A percentile compares a stretch with the other conserved stretches of the same genome.
These are phyloP conservation scores for Acrobasis suavella DNA, from an alignment of 2,888 invertebrate genomes.

Conservation along the genomic window DNA sequence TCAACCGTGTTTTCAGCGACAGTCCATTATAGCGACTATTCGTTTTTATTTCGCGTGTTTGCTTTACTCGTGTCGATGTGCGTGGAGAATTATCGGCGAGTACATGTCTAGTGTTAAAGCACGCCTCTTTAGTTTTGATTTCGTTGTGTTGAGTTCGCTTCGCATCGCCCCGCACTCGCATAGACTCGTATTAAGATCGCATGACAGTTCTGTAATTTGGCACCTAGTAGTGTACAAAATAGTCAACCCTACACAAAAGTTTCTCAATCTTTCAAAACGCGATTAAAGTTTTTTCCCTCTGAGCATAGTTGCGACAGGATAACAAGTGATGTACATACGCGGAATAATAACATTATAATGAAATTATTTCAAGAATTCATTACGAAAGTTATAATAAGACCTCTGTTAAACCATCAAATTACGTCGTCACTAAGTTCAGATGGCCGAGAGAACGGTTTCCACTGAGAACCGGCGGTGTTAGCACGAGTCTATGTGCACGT, in stretches of 20 bases:
- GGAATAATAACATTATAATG: neutral
- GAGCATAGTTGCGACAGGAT: neutral
- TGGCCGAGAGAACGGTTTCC: neutral
- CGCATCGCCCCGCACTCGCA: constrained; percentile 55
- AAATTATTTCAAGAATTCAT: no score
- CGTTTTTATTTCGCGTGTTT: neutral
- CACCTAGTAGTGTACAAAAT: constrained; percentile 10
- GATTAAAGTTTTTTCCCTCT: neutral
- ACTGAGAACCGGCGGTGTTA: constrained; percentile 6
- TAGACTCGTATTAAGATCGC: constrained; percentile 50
- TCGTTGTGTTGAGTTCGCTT: constrained; percentile 61
- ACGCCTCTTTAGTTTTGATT: constrained; percentile 37
- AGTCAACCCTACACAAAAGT: neutral
- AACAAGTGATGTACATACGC: neutral
- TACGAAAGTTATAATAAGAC: neutral
- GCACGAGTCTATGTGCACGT: constrained; percentile 29
- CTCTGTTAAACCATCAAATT: neutral
- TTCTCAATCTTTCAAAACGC: neutral
- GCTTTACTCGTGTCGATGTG: constrained; percentile 20
- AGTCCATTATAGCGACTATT: neutral
- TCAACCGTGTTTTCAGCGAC: neutral
- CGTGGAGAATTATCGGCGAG: constrained; percentile 29
- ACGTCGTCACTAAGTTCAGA: constrained; percentile 13
- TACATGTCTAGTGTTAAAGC: constrained; percentile 36
- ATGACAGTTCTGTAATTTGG: constrained; percentile 5